Base-by-base conservation (phyloP, 2,888 invertebrate species). In the Portevinia maculata region DNA sequence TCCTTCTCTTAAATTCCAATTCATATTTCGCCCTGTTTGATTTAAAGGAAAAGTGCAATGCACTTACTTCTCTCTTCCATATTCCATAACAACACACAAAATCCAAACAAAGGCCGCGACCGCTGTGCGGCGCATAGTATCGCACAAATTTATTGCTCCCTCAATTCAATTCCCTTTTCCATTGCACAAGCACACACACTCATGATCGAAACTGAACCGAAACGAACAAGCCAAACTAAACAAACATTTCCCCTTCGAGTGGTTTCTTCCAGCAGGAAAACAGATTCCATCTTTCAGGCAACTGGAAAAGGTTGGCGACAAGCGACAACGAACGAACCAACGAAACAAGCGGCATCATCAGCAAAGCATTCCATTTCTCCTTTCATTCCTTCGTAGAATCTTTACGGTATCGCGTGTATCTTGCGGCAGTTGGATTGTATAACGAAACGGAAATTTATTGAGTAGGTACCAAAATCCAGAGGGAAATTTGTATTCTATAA, bases 361-460 rank as follows among this genome's bases (percentile, higher is more conserved):
- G 34, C 75, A 69, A 81, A 59, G 52, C 64, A 81, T 81, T 75
- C 44, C 59, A 75, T 70, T 81, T 81, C 81, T 75, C 75, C 70
- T 81, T 81, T 81, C 81, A 81, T 81, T 81, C 59, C 70, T 76
- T 64, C 41, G 64, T 71, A 60, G 75, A 71, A 59, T 65, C 64
- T 70, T 75, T 75, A 32, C 70, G 75, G 81, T 81, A 7, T 76
- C 75, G 81, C 55, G 81, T 73, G 75, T 75, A 48, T 57, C 53
- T 55, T 53, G 62, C 57, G 52, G 30, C 37, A 59, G 59, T 52
- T 1, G 37, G n/a, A n/a, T n/a, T n/a, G n/a, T n/a, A n/a, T n/a
- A n/a, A 13, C 15, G 15, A 17, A 3, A 73, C 57, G 52, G 13
- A 24, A 32, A 32, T 3, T 24, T 8, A 24, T 17, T 9, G 3